phyloP scores from a whole-genome alignment of 2,888 invertebrate species.

The Quadroppia sp. region DNA sequence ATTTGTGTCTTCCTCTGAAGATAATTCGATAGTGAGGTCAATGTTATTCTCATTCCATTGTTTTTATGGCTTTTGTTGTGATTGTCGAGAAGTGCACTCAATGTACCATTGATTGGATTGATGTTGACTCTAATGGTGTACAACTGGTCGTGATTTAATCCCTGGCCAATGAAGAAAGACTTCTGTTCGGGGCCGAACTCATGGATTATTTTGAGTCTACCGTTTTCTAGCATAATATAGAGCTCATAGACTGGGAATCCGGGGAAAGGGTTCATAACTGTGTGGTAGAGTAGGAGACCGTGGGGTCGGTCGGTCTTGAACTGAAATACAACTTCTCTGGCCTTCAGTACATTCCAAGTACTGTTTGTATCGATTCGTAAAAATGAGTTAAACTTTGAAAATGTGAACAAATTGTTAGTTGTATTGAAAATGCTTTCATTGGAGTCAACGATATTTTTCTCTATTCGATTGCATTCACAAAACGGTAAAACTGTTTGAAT shows the following conservation, averaged over 20 bases:
- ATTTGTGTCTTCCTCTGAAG: not conserved
- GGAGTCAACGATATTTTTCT: not conserved
- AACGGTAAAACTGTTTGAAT: not conserved
- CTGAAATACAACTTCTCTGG: not conserved
- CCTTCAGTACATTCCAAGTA: not conserved
- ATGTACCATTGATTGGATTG: constrained; percentile 71
- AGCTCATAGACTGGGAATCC: constrained; percentile 81
- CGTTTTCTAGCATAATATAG: constrained; percentile 86
- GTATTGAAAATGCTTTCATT: not conserved
- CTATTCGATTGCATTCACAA: not conserved
- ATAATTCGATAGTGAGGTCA: not conserved
- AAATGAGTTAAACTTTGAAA: constrained; percentile 1
- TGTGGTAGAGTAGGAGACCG: constrained; percentile 81
- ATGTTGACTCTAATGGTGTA: constrained; percentile 80
- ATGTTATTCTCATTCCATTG: not conserved
- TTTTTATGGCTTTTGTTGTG: not conserved
- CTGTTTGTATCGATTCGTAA: not conserved
- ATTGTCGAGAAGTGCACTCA: not conserved
- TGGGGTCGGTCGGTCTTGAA: constrained; percentile 75
- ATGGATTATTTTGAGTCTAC: constrained; percentile 84
- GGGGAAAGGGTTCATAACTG: constrained; percentile 74
- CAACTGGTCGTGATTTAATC: constrained; percentile 82
- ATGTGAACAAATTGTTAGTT: not conserved
- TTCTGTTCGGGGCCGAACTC: constrained; percentile 68
- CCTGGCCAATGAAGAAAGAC: constrained; percentile 46